Evolutionary conservation across 23 tunicate genomes (phyloP), one percentile per base, ranked within the genome.

Genomic region (Oikopleura dioica): DNA sequence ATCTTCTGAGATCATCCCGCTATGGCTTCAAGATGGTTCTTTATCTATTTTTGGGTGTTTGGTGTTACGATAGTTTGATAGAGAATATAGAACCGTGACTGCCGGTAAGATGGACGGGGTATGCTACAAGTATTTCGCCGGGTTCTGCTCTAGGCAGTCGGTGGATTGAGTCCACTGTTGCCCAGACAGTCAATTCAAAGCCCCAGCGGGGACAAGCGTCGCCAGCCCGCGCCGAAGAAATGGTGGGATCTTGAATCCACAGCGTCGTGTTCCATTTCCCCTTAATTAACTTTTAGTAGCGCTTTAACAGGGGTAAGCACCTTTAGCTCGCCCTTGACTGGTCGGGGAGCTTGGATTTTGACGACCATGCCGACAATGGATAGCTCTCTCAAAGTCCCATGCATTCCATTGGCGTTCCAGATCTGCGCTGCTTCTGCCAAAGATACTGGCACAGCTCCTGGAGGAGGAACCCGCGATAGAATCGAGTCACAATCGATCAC

Each of bases 211-310:
- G 72, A 16, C 72, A 23, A 63, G 30, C 33, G 72, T 28, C 72
- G 72, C 32, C 33, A 63, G 4, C 33, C 2, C 72, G 72, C 72
- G 72, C 16, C 16, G 16, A 23, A 23, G 72, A 63, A 63, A 63
- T 63, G 32, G 72, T 12, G 30, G 72, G 72, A 28, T 63, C 72
- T 63, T 63, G 72, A 63, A 63, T 63, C 72, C 72, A 63, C 29
- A 63, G 72, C 72, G 72, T 63, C 33, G 72, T 63, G 26, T 63
- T 63, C 72, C 72, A 63, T 28, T 63, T 63, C 5, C 72, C 72
- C 72, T 63, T 2, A 24, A 28, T 12, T 12, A 16, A 63, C 2
- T 44, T 44, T 9, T 44, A 9, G 9, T 44, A 44, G 16, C 9
- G n/a, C n/a, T n/a, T n/a, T n/a, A n/a, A n/a, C 21, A 21, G 55